A percentile compares a stretch with the other conserved stretches of the same genome.
These are phyloP conservation scores for Loxodonta africana DNA, from an alignment of 2,113 vertebrate species.

Conservation along the genomic window DNA sequence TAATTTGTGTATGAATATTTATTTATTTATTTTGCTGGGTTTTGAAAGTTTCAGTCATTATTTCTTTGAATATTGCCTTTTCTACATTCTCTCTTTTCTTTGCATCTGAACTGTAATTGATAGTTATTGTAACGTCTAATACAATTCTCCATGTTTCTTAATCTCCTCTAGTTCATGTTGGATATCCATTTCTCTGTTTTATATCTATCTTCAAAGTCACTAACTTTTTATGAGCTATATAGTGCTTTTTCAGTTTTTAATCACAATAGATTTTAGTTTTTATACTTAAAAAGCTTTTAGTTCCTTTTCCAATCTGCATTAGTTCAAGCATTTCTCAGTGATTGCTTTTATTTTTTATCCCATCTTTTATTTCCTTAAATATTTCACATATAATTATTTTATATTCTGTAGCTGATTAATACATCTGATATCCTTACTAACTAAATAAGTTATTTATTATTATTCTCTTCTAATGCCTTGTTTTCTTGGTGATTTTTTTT, in stretches of 20 bases:
- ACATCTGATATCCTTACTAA: not conserved
- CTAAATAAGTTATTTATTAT: not conserved
- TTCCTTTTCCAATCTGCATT: not conserved
- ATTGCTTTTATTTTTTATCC: not conserved
- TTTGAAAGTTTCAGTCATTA: not conserved
- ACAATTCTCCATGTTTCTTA: not conserved
- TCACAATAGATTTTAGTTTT: not conserved
- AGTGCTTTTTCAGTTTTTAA: not conserved
- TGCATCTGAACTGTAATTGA: not conserved
- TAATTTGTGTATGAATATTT: not conserved
- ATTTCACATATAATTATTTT: not conserved
- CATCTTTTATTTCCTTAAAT: not conserved
- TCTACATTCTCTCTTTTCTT: not conserved
- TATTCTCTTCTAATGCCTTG: not conserved
- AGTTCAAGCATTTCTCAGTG: not conserved
- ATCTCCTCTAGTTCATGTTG: not conserved
- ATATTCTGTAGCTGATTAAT: not conserved
- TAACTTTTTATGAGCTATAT: not conserved
- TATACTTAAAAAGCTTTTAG: not conserved
- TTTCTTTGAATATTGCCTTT: not conserved
- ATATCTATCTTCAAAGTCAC: not conserved
- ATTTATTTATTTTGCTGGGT: not conserved
- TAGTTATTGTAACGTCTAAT: not conserved
- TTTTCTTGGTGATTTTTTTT: not conserved
- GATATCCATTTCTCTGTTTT: not conserved